Conservation (phyloP, 2,797 vertebrate species). For the Pangasius sanitwongsei region DNA sequence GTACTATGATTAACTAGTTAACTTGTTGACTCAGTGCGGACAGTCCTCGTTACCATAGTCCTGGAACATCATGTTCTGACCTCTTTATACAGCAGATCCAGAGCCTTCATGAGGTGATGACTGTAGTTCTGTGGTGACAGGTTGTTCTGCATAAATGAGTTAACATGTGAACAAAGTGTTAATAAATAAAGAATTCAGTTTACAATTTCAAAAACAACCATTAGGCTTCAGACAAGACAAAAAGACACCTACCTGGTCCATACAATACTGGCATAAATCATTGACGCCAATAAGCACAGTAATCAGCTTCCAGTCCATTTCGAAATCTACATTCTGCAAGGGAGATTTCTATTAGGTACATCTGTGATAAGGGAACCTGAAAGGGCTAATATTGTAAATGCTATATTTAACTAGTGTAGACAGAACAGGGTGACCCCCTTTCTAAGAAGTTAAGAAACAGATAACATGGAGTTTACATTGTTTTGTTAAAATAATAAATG, state of each 20-base stretch:
- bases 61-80: conserved; percentile 64
- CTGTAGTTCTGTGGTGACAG: conserved; percentile 78
- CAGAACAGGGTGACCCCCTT: not conserved
- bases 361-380: not conserved
- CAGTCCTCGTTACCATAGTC: not conserved
- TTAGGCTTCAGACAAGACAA: not conserved
- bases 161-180: not conserved
- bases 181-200: not conserved
- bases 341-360: not conserved
- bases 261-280: conserved; percentile 87
- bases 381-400: not conserved
- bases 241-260: conserved; percentile 76
- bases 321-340: conserved; percentile 80
- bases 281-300: conserved; percentile 84
- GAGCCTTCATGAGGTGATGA: conserved; percentile 74
- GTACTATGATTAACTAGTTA: not conserved
- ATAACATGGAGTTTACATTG: not conserved
- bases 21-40: not conserved
- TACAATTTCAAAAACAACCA: not conserved
- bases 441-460: not conserved
- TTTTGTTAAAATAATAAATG: not conserved
- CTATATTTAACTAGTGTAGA: not conserved
- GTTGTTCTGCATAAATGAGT: conserved; percentile 69
- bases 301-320: conserved; percentile 90
- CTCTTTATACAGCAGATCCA: conserved; percentile 84